Conservation (phyloP, 2,113 vertebrate species). For the Hyperopisus bebe region DNA sequence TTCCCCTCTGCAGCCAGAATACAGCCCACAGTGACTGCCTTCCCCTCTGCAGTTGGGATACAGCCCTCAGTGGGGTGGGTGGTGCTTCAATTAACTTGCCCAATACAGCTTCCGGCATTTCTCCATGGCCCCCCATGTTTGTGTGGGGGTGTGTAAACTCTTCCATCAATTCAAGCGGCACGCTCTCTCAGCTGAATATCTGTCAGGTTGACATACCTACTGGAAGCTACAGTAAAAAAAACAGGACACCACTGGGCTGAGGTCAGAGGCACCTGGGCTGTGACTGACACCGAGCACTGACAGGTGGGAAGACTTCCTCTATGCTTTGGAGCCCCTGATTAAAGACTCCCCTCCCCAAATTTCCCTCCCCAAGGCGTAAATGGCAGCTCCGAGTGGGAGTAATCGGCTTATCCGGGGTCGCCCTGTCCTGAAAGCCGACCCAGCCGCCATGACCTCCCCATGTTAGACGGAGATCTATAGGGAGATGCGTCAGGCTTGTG, state of each 20-base stretch:
- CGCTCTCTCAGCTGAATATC: conserved; percentile 39
- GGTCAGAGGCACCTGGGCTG: conserved; percentile 45
- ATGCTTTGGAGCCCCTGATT: conserved; percentile 46
- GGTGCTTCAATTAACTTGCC: conserved; percentile 42
- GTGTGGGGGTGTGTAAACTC: conserved; percentile 48
- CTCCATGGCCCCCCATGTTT: conserved; percentile 37
- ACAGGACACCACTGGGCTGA: conserved; percentile 36
- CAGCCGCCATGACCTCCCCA: neutral
- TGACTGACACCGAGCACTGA: conserved; percentile 39
- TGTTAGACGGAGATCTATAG: neutral
- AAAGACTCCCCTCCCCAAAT: conserved; percentile 21
- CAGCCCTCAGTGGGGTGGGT: neutral
- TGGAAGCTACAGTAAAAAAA: conserved; percentile 54
- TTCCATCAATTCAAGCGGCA: conserved; percentile 48
- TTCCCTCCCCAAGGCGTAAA: conserved; percentile 49
- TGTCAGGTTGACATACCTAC: conserved; percentile 64
- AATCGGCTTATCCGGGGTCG: conserved; percentile 36
- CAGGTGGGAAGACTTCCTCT: conserved; percentile 46
- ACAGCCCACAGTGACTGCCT: neutral
- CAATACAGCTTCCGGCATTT: conserved; percentile 28
- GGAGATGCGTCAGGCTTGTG: neutral
- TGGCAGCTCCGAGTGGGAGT: conserved; percentile 47
- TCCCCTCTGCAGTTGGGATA: neutral
- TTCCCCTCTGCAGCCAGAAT: neutral
- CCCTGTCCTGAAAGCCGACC: neutral